Conservation (phyloP, 35 echinoderm and acorn worm genomes). For the Heliocidaris erythrogramma region DNA sequence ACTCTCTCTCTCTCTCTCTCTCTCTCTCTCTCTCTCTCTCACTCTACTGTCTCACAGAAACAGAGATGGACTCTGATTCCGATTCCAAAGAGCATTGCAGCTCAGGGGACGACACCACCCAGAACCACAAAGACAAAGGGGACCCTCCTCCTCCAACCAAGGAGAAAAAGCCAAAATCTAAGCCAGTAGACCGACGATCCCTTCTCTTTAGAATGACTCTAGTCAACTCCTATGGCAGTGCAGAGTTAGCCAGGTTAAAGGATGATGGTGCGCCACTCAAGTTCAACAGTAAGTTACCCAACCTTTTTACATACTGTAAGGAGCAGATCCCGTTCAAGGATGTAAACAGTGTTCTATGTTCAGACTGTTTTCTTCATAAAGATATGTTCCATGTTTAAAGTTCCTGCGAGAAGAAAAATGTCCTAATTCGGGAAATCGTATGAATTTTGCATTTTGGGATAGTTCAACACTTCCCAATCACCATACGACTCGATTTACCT, state of each 20-base stretch:
- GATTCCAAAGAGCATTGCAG: constrained; percentile 67
- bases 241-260: constrained; percentile 79
- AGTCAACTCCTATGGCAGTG: constrained; percentile 94
- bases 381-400: no score
- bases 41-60: constrained; percentile 46
- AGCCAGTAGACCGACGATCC: constrained; percentile 60
- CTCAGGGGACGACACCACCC: constrained; percentile 44
- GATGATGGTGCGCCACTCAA: constrained; percentile 89
- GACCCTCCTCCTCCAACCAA: constrained; percentile 34
- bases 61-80: constrained; percentile 85
- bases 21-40: background rate
- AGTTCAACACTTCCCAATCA: no score
- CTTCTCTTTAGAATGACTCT: constrained; percentile 80
- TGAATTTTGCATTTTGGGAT: no score
- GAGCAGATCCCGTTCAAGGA: background rate
- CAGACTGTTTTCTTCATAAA: background rate
- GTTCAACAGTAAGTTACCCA: constrained; percentile 79
- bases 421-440: no score
- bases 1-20: no score
- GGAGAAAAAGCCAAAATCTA: background rate
- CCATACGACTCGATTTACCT: no score
- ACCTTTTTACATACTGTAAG: background rate
- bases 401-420: no score
- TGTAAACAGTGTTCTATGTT: background rate
- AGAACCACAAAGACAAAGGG: constrained; percentile 51